These are phyloP conservation scores for Panagrolaimus sp. DNA, from an alignment of 1,140 invertebrate species.

Conservation along the genomic window DNA sequence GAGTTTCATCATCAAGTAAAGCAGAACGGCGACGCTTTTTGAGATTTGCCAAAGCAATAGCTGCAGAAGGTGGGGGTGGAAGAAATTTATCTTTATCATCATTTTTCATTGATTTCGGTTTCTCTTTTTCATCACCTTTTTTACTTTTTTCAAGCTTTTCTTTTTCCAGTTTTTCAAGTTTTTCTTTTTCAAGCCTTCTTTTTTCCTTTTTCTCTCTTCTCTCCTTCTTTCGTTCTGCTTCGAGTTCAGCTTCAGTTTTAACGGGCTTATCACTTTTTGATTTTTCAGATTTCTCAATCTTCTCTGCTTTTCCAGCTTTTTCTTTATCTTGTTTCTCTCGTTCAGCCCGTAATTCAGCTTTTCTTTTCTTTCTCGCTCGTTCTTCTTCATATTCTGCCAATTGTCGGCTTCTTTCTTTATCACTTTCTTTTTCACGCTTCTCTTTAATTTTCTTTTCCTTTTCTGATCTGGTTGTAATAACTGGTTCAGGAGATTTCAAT, in stretches of 20 bases:
- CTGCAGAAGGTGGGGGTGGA: not conserved
- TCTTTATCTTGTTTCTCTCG: not conserved
- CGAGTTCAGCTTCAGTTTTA: not conserved
- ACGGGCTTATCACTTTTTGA: not conserved
- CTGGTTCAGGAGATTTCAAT: conserved; percentile 1
- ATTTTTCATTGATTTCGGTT: not conserved
- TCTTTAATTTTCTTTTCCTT: conserved; percentile 2
- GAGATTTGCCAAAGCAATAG: not conserved
- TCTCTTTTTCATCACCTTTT: not conserved
- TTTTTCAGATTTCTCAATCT: not conserved
- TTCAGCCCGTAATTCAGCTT: not conserved
- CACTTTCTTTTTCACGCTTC: not conserved
- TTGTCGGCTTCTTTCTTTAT: not conserved
- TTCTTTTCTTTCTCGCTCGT: conserved; percentile 1
- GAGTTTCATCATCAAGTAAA: not conserved
- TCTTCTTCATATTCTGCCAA: not conserved
- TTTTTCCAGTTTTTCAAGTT: not conserved
- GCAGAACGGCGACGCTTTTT: not conserved
- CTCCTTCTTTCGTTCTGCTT: not conserved
- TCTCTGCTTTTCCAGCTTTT: not conserved
- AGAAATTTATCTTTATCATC: not conserved
- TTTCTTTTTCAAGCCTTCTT: not conserved
- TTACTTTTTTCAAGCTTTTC: not conserved
- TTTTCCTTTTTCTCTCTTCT: not conserved
- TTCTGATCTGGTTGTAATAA: not conserved